phyloP scores from a whole-genome alignment of 2,113 vertebrate genomes.

The Protomyctophum bolini region DNA sequence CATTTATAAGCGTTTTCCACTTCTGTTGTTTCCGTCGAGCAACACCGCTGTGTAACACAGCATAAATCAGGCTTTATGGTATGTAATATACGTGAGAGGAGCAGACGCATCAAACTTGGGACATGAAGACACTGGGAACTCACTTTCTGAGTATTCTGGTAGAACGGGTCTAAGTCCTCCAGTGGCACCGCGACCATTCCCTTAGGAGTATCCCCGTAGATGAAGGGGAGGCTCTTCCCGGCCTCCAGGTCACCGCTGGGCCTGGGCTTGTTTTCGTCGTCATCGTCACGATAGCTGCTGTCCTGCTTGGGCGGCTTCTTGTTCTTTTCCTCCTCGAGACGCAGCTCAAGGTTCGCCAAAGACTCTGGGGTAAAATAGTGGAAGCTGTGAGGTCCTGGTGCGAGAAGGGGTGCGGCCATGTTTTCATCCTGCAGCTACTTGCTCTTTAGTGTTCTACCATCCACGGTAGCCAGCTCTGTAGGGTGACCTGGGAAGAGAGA shows the following conservation, averaged over 20 bases:
- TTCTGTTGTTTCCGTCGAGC: neutral
- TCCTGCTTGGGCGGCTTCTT: slow-evolving; percentile 94
- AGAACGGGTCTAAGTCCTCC: slow-evolving; percentile 99
- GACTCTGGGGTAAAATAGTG: slow-evolving; percentile 92
- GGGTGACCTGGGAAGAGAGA: slow-evolving; percentile 2
- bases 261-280: slow-evolving; percentile 92
- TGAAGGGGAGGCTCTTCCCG: slow-evolving; percentile 95
- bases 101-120: too few species aligned
- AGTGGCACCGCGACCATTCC: slow-evolving; percentile 91
- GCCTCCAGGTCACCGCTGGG: slow-evolving; percentile 98
- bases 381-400: slow-evolving; percentile 98
- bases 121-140: slow-evolving; percentile 69
- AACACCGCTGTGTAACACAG: neutral
- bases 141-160: slow-evolving; percentile 94
- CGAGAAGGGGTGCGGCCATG: slow-evolving; percentile 96
- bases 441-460: slow-evolving; percentile 85
- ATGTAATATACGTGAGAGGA: too few species aligned
- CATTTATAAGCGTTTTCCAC: too few species aligned
- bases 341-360: slow-evolving; percentile 93
- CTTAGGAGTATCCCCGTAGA: slow-evolving; percentile 94
- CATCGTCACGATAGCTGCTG: slow-evolving; percentile 95
- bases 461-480: slow-evolving; percentile 85
- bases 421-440: slow-evolving; percentile 99
- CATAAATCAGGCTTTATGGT: too few species aligned
- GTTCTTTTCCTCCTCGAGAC: slow-evolving; percentile 91